Conservation (phyloP, 2,113 vertebrate genomes). For the Suncus etruscus region DNA sequence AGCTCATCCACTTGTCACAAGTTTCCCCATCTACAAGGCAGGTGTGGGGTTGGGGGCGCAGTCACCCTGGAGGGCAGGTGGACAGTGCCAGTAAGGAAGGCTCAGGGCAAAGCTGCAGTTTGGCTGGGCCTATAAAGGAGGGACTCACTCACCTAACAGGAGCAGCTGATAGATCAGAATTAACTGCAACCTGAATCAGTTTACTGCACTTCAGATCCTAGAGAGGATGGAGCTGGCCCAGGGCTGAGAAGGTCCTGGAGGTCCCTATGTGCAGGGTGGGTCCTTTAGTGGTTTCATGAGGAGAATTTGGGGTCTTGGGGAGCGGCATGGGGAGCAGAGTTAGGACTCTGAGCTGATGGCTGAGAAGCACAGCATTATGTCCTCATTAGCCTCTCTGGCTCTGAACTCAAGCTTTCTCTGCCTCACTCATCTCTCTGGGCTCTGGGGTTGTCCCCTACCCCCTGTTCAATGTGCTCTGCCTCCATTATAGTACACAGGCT, state of each 20-base stretch:
- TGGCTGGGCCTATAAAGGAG: too few relatives aligned
- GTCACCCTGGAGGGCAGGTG: neutral
- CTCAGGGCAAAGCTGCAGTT: neutral
- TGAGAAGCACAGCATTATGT: too few relatives aligned
- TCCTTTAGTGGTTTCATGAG: neutral
- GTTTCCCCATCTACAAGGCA: slow-evolving; percentile 91
- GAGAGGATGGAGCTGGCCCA: neutral
- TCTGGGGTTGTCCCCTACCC: too few relatives aligned
- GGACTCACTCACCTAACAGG: neutral
- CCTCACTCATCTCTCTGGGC: neutral
- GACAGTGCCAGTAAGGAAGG: neutral
- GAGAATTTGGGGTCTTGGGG: neutral
- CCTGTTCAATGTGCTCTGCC: too few relatives aligned
- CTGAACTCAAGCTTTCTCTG: neutral
- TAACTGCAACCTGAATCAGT: neutral
- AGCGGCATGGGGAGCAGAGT: too few relatives aligned
- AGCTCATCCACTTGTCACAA: slow-evolving; percentile 97
- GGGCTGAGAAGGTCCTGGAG: neutral
- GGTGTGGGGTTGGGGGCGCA: rapidly evolving
- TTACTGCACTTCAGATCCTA: neutral
- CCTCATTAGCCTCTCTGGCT: neutral
- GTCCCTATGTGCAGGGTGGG: neutral
- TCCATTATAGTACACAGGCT: neutral
- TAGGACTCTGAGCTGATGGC: neutral
- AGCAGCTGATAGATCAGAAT: neutral